Evolutionary conservation across 2,888 invertebrate genomes (phyloP).

Genomic region (Charanyca ferruginea): DNA sequence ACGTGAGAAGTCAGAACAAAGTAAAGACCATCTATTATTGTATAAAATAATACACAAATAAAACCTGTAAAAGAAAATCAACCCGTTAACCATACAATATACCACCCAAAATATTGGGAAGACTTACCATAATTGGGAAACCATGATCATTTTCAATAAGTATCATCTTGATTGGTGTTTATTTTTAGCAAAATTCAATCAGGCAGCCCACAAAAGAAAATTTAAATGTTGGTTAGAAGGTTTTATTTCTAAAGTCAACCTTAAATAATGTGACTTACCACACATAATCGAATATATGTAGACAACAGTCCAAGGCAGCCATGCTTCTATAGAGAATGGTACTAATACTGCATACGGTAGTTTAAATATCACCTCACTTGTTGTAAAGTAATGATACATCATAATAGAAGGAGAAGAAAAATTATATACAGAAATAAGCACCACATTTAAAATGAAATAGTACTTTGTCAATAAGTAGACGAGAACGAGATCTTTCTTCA

Average conservation of each 20-base stretch:
- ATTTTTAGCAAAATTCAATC: too few species aligned
- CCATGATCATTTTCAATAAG: neutral
- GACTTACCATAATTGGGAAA: too few species aligned
- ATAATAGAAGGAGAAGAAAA: conserved; percentile 78
- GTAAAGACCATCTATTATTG: conserved; percentile 80
- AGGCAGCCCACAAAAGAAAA: too few species aligned
- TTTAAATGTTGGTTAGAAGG: neutral
- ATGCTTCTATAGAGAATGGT: conserved; percentile 78
- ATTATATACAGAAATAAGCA: conserved; percentile 81
- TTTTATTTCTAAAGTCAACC: neutral
- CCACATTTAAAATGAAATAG: conserved; percentile 78
- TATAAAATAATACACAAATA: conserved; percentile 77
- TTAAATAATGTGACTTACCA: conserved; percentile 72
- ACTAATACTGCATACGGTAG: conserved; percentile 79
- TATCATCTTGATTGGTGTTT: too few species aligned
- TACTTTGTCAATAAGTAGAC: conserved; percentile 77
- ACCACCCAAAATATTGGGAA: neutral
- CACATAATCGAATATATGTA: conserved; percentile 73
- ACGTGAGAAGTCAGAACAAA: conserved; percentile 80
- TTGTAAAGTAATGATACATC: conserved; percentile 70
- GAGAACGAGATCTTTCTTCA: conserved; percentile 70
- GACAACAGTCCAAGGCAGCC: conserved; percentile 75
- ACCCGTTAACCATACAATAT: neutral
- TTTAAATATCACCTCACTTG: conserved; percentile 66
- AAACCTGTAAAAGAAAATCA: conserved; percentile 71